Base-by-base conservation (phyloP, 92 coral and sea anemone species). In the Phenganax stokvisi region DNA sequence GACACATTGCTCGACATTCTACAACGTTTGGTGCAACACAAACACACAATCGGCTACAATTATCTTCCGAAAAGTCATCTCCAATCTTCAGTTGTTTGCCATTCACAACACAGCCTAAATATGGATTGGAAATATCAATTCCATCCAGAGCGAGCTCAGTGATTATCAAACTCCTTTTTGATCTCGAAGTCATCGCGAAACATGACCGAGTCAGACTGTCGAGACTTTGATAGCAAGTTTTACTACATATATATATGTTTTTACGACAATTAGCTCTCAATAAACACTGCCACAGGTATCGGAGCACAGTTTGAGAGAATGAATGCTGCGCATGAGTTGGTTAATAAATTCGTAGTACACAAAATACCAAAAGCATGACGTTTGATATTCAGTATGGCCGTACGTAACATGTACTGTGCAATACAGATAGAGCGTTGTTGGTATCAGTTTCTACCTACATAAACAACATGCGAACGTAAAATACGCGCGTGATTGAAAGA, bases 21-120 rank as follows among this genome's bases (percentile, higher is more conserved):
- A 79, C 17, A 44, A 72, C 83, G 72, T 27, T 63, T 53, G 74
- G 25, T 63, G 83, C 65, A 37, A 37, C 47, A 60, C 83, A 79
- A 60, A 69, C 57, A 79, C 83, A 79, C 17, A 79, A 44, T 16
- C 74, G 83, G 74, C 74, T 79, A 64, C 83, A 79, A 69, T 79
- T 79, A 53, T 63, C 83, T 25, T 79, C 83, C 55, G 83, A 79
- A 60, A 62, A 79, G 29, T 63, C 83, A 55, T 63, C 73, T 63
- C 83, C 83, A 63, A 64, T 63, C 74, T 56, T 51, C 30, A 79
- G 16, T 63, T 4, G 60, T 64, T 79, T 73, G 53, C 83, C 83
- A 63, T 47, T 17, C 65, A 8, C 65, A 51, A 63, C 12, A 73
- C 83, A 79, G 73, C 83, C 83, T 79, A 79, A 79, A 79, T 52